Evolutionary conservation across 1,140 invertebrate species (phyloP).

Genomic region (Pachypeltis micranthus): DNA sequence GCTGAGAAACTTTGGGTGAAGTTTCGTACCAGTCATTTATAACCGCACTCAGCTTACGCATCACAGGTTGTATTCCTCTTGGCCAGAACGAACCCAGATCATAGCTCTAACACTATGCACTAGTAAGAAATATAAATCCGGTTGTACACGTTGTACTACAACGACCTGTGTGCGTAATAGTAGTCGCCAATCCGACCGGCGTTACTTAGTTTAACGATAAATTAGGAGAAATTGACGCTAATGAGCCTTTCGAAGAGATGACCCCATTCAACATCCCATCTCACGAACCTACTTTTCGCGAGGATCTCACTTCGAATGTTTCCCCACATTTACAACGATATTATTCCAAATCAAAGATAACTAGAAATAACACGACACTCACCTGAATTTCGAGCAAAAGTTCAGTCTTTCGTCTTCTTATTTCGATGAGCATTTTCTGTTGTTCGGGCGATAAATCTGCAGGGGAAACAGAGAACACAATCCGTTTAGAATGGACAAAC

Average conservation of each 20-base stretch:
- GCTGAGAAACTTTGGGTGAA: no score
- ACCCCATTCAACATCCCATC: not conserved
- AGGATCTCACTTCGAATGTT: not conserved
- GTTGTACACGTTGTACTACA: no score
- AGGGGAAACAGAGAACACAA: conserved; percentile 34
- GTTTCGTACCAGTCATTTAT: no score
- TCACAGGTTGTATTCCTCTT: no score
- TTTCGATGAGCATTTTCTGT: conserved; percentile 77
- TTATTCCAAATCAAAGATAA: not conserved
- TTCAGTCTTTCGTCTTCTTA: conserved; percentile 78
- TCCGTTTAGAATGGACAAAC: not conserved
- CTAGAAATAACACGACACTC: conserved; percentile 30
- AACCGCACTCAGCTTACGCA: no score
- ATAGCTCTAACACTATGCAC: no score
- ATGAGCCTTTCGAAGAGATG: not conserved
- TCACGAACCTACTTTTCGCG: not conserved
- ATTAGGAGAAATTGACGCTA: not conserved
- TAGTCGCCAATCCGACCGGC: no score
- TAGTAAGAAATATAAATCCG: no score
- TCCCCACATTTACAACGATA: not conserved
- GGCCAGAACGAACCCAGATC: no score
- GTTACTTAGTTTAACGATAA: no score
- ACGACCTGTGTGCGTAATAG: no score
- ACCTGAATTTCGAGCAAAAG: conserved; percentile 87
- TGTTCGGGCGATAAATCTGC: conserved; percentile 83